phyloP scores from a whole-genome alignment of 2,797 vertebrate species.

The Nannoperca obscura region DNA sequence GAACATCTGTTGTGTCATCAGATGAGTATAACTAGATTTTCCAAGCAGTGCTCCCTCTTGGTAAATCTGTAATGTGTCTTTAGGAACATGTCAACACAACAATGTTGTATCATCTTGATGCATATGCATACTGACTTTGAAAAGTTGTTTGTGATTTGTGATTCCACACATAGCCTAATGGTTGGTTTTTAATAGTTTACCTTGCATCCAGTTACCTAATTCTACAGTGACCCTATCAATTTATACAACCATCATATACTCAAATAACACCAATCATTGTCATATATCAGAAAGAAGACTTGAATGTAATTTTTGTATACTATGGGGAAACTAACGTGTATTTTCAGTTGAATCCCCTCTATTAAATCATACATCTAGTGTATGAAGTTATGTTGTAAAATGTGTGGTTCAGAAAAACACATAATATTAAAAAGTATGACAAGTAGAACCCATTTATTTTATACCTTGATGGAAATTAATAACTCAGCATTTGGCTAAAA shows the following conservation, averaged over 20 bases:
- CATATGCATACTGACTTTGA: neutral
- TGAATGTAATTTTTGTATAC: neutral
- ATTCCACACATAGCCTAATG: neutral
- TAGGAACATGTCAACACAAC: neutral
- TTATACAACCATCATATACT: neutral
- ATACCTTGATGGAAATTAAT: neutral
- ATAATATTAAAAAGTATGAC: neutral
- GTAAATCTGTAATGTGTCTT: slow-evolving; percentile 2
- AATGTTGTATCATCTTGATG: neutral
- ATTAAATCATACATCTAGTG: neutral
- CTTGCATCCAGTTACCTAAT: neutral
- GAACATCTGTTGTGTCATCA: neutral
- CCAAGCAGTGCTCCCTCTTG: neutral
- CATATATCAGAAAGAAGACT: neutral
- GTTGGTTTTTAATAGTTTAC: neutral
- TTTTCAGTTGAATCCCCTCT: neutral
- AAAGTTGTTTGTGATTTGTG: neutral
- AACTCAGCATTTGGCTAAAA: no score
- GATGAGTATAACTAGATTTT: neutral
- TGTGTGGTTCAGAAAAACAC: neutral
- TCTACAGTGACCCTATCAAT: neutral
- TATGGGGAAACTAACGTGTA: neutral
- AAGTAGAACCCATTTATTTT: neutral
- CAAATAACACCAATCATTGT: neutral
- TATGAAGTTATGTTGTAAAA: neutral